Conservation (phyloP, 2,797 vertebrate species). For the Molossus molossus region DNA sequence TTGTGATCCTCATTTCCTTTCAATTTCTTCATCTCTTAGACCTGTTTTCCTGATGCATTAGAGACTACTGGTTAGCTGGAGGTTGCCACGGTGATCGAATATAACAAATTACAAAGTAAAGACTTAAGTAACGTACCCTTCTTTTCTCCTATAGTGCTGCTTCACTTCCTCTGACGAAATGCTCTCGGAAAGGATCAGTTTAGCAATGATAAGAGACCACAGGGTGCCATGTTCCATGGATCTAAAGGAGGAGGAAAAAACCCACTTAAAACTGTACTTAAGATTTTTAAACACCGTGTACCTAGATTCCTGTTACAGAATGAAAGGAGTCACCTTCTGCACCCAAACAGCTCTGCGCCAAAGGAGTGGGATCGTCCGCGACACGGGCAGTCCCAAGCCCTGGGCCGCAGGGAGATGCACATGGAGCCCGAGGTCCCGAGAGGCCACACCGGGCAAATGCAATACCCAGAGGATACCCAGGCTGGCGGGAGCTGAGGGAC, state of each 20-base stretch:
- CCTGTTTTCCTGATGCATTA: neutral
- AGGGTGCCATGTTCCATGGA: conserved; percentile 94
- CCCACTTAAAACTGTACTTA: conserved; percentile 29
- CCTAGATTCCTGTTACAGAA: conserved; percentile 44
- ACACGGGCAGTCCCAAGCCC: neutral
- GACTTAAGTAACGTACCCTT: conserved; percentile 91
- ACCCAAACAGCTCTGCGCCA: neutral
- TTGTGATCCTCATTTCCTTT: neutral
- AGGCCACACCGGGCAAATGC: neutral
- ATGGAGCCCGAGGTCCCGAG: neutral
- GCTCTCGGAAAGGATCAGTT: conserved; percentile 89
- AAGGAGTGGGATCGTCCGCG: neutral
- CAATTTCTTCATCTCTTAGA: conserved; percentile 38
- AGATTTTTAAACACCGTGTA: conserved; percentile 30
- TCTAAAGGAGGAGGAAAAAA: conserved; percentile 87
- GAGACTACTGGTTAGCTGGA: neutral
- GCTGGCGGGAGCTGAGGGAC: neutral
- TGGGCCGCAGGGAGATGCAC: neutral
- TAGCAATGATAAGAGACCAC: conserved; percentile 95
- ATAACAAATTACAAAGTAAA: conserved; percentile 50
- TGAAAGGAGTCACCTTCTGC: conserved; percentile 4
- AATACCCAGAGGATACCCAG: neutral
- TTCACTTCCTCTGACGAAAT: conserved; percentile 88
- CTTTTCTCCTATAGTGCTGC: conserved; percentile 91
- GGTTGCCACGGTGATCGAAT: neutral